phyloP scores from a whole-genome alignment of 2,797 vertebrate genomes.

The Halcyon badia region DNA sequence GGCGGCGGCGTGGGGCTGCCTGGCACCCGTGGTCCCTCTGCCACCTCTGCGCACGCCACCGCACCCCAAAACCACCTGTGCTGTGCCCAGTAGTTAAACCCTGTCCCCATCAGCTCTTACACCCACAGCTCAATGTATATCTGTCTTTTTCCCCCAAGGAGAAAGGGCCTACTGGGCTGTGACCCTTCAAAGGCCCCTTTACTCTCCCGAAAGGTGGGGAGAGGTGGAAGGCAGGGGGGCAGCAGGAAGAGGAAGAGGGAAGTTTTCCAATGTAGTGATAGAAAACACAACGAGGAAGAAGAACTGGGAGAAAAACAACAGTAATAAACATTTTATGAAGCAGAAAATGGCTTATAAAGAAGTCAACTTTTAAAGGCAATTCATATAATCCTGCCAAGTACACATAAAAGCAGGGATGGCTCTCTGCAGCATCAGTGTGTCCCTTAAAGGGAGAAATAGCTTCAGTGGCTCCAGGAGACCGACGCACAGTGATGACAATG shows the following conservation, averaged over 20 bases:
- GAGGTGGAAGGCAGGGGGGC: background rate
- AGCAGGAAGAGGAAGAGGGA: background rate
- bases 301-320: conserved; percentile 66
- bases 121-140: background rate
- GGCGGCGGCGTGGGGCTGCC: accelerated
- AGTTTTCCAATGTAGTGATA: background rate
- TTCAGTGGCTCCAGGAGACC: background rate
- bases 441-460: conserved; percentile 67
- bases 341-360: conserved; percentile 79
- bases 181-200: background rate
- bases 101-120: background rate
- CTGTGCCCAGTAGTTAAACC: background rate
- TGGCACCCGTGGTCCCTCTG: background rate
- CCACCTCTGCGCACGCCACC: accelerated
- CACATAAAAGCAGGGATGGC: conserved; percentile 34
- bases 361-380: conserved; percentile 76
- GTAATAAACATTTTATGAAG: conserved; percentile 77
- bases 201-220: background rate
- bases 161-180: background rate
- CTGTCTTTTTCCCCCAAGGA: background rate
- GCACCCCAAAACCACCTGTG: background rate
- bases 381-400: conserved; percentile 64
- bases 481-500: background rate
- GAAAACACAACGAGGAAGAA: conserved; percentile 20
- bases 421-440: conserved; percentile 61